These are phyloP conservation scores for Diabrotica virgifera DNA, from an alignment of 1,140 invertebrate genomes.

Conservation along the genomic window DNA sequence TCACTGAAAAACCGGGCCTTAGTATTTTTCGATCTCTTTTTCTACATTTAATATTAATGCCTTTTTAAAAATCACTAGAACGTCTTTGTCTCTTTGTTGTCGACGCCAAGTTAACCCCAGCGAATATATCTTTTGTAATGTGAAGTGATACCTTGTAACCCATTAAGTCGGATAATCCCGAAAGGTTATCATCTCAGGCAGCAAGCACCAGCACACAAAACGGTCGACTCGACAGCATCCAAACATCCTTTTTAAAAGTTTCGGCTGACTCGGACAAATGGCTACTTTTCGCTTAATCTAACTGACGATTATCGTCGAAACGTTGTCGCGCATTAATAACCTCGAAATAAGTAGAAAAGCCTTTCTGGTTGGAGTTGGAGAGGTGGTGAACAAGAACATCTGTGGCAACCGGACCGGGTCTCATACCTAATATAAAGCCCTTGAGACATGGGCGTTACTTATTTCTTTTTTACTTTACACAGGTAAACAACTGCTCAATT, in stretches of 20 bases:
- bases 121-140: background rate
- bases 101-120: background rate
- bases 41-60: no score
- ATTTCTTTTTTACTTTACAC: no score
- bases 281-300: background rate
- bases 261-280: background rate
- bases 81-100: background rate
- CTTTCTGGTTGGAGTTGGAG: background rate
- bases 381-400: background rate
- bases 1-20: no score
- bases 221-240: background rate
- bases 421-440: no score
- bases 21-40: no score
- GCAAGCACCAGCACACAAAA: background rate
- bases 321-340: background rate
- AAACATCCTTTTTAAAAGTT: background rate
- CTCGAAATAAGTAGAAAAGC: background rate
- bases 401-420: background rate
- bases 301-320: background rate
- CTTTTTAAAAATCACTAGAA: background rate
- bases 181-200: background rate
- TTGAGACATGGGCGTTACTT: no score
- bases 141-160: background rate
- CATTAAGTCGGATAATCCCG: background rate
- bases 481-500: no score